Evolutionary conservation across 2,797 vertebrate species (phyloP).

Genomic region (Alectoris magna): DNA sequence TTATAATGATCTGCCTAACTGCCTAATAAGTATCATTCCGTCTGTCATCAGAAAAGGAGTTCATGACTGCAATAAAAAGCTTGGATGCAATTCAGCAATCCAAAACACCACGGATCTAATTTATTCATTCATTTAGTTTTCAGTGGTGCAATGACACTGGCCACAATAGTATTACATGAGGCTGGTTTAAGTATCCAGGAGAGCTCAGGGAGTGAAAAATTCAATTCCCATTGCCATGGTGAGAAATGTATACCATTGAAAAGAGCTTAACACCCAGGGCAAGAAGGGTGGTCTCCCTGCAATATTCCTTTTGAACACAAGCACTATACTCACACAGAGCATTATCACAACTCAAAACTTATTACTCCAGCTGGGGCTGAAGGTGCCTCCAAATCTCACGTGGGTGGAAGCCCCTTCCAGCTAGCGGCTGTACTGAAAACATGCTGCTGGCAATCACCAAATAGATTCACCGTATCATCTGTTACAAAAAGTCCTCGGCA

Average conservation of each 20-base stretch:
- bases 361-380: background rate
- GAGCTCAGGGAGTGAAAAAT: constrained; percentile 70
- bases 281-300: constrained; percentile 57
- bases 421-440: background rate
- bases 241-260: constrained; percentile 33
- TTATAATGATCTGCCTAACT: constrained; percentile 33
- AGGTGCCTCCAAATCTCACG: constrained; percentile 24
- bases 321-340: constrained; percentile 45
- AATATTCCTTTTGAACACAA: constrained; percentile 19
- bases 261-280: constrained; percentile 34
- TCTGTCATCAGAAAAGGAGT: constrained; percentile 24
- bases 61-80: constrained; percentile 56
- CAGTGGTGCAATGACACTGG: constrained; percentile 62
- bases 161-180: constrained; percentile 70
- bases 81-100: constrained; percentile 65
- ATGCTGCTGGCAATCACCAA: background rate
- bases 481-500: background rate
- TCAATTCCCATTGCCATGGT: constrained; percentile 79
- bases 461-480: background rate
- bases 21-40: constrained; percentile 35
- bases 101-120: constrained; percentile 60
- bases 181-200: constrained; percentile 68
- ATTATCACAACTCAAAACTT: constrained; percentile 35
- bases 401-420: background rate
- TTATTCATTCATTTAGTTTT: constrained; percentile 77